Evolutionary conservation across 2,888 invertebrate species (phyloP).

Genomic region (Octodonta nipae): DNA sequence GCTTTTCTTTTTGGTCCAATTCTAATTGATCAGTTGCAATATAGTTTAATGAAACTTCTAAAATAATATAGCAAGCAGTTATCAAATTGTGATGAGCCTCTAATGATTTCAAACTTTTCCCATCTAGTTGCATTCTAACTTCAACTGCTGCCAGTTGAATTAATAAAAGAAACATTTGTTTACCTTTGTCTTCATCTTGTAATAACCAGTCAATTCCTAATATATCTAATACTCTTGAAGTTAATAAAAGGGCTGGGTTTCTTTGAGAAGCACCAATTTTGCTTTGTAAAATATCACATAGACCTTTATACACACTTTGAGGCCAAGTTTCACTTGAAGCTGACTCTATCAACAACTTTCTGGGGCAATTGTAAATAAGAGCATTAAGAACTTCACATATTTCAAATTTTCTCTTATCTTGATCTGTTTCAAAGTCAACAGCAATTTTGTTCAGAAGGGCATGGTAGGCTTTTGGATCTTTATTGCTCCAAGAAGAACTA

Average conservation of each 20-base stretch:
- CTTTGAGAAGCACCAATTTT: slow-evolving; percentile 79
- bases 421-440: slow-evolving; percentile 77
- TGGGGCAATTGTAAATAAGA: slow-evolving; percentile 59
- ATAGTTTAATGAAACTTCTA: slow-evolving; percentile 66
- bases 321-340: slow-evolving; percentile 69
- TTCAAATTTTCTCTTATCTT: slow-evolving; percentile 80
- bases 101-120: slow-evolving; percentile 67
- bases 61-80: slow-evolving; percentile 68
- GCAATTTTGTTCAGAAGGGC: slow-evolving; percentile 70
- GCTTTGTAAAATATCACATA: slow-evolving; percentile 71
- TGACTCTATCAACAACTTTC: slow-evolving; percentile 47
- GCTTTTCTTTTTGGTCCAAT: slow-evolving; percentile 79
- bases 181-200: slow-evolving; percentile 61
- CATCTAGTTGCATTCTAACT: slow-evolving; percentile 86
- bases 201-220: slow-evolving; percentile 77
- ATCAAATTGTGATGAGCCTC: slow-evolving; percentile 63
- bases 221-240: slow-evolving; percentile 65
- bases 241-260: slow-evolving; percentile 74
- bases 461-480: slow-evolving; percentile 66
- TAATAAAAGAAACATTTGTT: slow-evolving; percentile 67
- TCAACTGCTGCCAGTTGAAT: slow-evolving; percentile 83
- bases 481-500: slow-evolving; percentile 58
- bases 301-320: slow-evolving; percentile 63
- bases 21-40: slow-evolving; percentile 71
- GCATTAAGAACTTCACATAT: slow-evolving; percentile 67